Base-by-base conservation (phyloP, 2,888 invertebrate species). In the Hemithea aestivaria region DNA sequence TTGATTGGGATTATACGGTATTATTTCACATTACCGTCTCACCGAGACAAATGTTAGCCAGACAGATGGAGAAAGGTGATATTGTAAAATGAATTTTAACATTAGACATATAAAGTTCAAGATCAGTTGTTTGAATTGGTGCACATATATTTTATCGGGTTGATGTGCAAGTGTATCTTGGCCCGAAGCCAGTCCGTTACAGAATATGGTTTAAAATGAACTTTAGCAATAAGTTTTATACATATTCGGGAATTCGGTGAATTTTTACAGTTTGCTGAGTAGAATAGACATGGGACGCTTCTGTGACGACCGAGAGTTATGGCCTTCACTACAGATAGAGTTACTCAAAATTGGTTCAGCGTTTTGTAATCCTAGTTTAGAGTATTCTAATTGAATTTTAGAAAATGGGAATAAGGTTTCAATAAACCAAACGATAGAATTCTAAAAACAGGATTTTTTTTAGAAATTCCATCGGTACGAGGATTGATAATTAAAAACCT, bases 161-260 rank as follows among this genome's bases (percentile, higher is more conserved):
- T 40, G 33, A 36, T 44, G 22, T 27, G 34, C 12, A 35, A 50
- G 27, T 42, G 40, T 38, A 31, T 28, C 32, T 51, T 68, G 68
- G 70, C 59, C 30, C 22, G 7, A 20, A 8, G 61, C 66, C 63
- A 67, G 42, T 45, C 1, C 23, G 44, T 46, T 62, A 60, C 56
- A 54, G 45, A 60, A 62, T 65, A 60, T 54, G 60, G 58, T 63
- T 54, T 29, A 34, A 51, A 49, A 42, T 48, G 45, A 35, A 37
- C 24, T 42, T 45, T 35, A 29, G 39, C 48, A 51, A 52, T 40
- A 55, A 56, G 51, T 56, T 59, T 56, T 51, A 56, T 56, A 48
- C 44, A 45, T 29, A 24, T 35, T 37, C 45, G 53, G 53, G 58
- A 52, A 37, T 44, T 48, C 33, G 40, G 29, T 35, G 29, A 35